These are phyloP conservation scores for Oreamnos americanus DNA, from an alignment of 2,113 vertebrate genomes.

Conservation along the genomic window DNA sequence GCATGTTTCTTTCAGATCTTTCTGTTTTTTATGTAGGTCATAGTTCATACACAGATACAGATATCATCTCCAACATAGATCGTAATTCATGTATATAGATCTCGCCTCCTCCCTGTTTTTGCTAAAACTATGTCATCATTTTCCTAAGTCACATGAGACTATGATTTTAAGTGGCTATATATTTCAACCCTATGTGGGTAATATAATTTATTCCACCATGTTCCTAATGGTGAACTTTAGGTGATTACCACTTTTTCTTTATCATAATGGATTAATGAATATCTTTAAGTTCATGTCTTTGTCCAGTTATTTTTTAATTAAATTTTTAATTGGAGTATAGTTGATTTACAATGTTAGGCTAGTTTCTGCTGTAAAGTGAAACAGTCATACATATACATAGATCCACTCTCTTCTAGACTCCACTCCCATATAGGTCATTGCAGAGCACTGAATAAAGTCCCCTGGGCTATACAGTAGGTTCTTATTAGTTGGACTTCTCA, in stretches of 20 bases:
- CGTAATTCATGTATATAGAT: not conserved
- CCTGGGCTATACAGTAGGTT: not conserved
- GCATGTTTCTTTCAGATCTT: not conserved
- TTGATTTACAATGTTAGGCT: not conserved
- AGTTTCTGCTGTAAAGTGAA: not conserved
- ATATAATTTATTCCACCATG: not conserved
- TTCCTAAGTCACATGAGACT: not conserved
- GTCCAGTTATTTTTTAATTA: not conserved
- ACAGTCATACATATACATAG: not conserved
- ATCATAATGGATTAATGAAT: not conserved
- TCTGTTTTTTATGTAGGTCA: not conserved
- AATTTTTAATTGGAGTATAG: not conserved
- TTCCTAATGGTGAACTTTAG: not conserved
- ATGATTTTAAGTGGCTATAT: not conserved
- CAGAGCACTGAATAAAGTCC: not conserved
- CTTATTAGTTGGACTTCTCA: not conserved
- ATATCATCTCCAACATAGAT: not conserved
- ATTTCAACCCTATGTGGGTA: not conserved
- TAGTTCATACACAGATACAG: not conserved
- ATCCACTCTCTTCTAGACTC: not conserved
- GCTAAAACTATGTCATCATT: not conserved
- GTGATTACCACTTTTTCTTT: not conserved
- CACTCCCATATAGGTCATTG: not conserved
- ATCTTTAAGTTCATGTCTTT: not conserved
- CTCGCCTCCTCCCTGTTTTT: not conserved